These are phyloP conservation scores for Tuta absoluta DNA, from an alignment of 2,888 invertebrate species.

Conservation along the genomic window DNA sequence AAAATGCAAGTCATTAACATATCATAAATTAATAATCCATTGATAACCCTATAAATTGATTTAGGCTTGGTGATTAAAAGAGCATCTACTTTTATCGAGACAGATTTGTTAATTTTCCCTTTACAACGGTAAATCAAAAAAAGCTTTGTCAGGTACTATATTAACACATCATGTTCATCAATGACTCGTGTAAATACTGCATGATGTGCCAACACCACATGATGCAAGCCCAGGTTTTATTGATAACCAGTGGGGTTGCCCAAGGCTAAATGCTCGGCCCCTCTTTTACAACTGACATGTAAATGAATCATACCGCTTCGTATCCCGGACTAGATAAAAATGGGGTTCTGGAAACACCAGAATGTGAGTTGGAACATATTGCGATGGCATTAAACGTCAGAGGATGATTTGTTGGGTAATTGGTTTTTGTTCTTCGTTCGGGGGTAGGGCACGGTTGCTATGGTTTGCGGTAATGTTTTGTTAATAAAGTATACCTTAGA, in stretches of 20 bases:
- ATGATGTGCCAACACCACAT: constrained; percentile 73
- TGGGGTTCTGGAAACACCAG: constrained; percentile 52
- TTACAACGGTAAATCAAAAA: constrained; percentile 33
- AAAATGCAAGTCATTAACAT: constrained; percentile 72
- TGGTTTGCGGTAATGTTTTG: constrained; percentile 61
- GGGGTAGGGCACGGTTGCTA: constrained; percentile 66
- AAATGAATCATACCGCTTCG: constrained; percentile 67
- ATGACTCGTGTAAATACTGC: constrained; percentile 75
- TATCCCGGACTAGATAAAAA: constrained; percentile 52
- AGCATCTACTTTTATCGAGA: constrained; percentile 74
- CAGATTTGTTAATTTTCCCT: constrained; percentile 68
- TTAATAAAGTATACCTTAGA: constrained; percentile 59
- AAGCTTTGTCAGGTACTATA: constrained; percentile 35
- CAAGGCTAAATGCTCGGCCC: constrained; percentile 57
- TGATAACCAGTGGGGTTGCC: constrained; percentile 76
- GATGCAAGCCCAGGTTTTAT: constrained; percentile 77
- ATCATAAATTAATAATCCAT: constrained; percentile 74
- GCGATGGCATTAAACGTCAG: constrained; percentile 77
- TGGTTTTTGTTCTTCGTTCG: constrained; percentile 69
- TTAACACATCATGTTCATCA: constrained; percentile 64
- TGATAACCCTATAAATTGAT: constrained; percentile 73
- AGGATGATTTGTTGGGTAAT: constrained; percentile 80
- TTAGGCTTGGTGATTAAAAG: constrained; percentile 71
- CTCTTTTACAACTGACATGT: constrained; percentile 62
- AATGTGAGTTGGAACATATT: constrained; percentile 75